phyloP scores from a whole-genome alignment of 2,113 vertebrate genomes.

The Nannobrachium achirus region DNA sequence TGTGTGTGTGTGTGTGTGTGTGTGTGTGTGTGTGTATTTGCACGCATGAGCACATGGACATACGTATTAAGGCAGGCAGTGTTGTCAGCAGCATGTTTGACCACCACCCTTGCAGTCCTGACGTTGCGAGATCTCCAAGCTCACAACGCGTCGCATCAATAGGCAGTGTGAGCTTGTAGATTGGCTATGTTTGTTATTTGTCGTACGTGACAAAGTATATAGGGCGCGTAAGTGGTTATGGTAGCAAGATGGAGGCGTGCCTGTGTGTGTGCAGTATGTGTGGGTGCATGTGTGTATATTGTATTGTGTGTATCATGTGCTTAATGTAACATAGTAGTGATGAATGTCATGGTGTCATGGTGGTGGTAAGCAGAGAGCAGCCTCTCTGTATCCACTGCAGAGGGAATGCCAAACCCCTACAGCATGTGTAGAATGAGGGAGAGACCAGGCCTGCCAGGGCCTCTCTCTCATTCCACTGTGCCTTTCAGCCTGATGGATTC shows the following conservation, averaged over 20 bases:
- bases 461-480: slow-evolving; percentile 41
- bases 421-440: slow-evolving; percentile 50
- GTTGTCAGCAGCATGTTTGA: too few species aligned
- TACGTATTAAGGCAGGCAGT: background rate
- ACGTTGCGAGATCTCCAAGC: too few species aligned
- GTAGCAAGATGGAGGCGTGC: too few species aligned
- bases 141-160: too few species aligned
- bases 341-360: slow-evolving; percentile 17
- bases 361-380: background rate
- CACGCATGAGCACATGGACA: background rate
- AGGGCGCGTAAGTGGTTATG: too few species aligned
- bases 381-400: slow-evolving; percentile 24
- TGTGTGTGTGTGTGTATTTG: background rate
- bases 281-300: background rate
- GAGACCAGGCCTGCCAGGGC: slow-evolving; percentile 27
- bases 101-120: too few species aligned
- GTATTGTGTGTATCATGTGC: background rate
- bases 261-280: too few species aligned
- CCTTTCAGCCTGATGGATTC: slow-evolving; percentile 31
- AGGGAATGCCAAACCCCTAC: slow-evolving; percentile 30
- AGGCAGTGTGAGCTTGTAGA: too few species aligned
- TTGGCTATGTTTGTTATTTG: too few species aligned
- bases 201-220: too few species aligned
- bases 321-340: slow-evolving; percentile 20
- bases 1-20: slow-evolving; percentile 3